Evolutionary conservation across 2,113 vertebrate species (phyloP).

Genomic region (Holacanthus passer): DNA sequence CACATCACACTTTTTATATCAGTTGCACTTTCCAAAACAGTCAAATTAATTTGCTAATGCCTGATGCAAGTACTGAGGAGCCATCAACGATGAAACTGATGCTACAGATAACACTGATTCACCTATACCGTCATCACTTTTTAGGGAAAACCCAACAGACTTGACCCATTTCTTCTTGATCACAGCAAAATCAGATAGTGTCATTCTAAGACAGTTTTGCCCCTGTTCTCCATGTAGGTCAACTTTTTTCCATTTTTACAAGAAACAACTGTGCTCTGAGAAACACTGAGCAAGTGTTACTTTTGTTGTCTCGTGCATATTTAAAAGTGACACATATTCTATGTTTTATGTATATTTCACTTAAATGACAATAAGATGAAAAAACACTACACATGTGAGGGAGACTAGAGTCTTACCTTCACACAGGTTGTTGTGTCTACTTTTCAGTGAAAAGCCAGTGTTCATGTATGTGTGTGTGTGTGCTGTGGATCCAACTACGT

Average conservation of each 20-base stretch:
- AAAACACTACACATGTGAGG: background rate
- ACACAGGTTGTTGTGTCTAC: background rate
- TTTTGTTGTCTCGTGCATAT: background rate
- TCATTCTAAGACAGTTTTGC: constrained; percentile 12
- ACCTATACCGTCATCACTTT: background rate
- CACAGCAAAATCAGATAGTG: constrained; percentile 20
- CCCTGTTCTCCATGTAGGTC: constrained; percentile 43
- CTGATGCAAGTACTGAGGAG: background rate
- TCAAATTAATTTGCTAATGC: background rate
- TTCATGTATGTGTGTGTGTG: background rate
- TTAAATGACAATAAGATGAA: background rate
- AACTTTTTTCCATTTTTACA: constrained; percentile 11
- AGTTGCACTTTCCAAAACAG: no score
- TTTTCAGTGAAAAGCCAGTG: background rate
- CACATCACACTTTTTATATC: no score
- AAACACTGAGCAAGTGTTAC: background rate
- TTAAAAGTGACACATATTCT: background rate
- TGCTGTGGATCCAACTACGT: background rate
- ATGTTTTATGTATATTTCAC: background rate
- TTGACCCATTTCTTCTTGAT: constrained; percentile 45
- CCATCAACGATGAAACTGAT: background rate
- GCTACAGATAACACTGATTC: background rate
- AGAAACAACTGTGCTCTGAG: background rate
- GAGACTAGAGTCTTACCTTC: background rate
- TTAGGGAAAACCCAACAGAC: constrained; percentile 28